Conservation (phyloP, 2,113 vertebrate genomes). For the Nanger granti region DNA sequence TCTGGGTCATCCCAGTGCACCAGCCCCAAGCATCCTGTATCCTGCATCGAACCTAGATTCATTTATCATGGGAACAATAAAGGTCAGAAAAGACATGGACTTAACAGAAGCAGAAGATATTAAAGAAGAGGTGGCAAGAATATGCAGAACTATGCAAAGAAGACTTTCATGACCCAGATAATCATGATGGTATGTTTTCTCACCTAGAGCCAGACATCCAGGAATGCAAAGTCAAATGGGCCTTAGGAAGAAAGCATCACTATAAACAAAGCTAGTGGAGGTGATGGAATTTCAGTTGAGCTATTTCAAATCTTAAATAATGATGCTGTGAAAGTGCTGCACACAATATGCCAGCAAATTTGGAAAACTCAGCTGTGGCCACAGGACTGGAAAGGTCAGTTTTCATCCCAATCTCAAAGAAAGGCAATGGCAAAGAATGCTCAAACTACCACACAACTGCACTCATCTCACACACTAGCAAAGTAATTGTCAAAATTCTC, state of each 20-base stretch:
- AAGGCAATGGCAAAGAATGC: neutral
- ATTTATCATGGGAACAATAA: neutral
- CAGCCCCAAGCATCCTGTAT: no score
- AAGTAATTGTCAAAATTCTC: neutral
- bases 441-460: neutral
- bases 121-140: neutral
- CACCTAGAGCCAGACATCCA: neutral
- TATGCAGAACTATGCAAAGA: neutral
- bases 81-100: neutral
- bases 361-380: neutral
- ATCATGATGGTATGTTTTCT: neutral
- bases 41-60: no score
- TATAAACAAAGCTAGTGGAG: neutral
- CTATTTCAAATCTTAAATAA: neutral
- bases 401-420: neutral
- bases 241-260: neutral
- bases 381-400: neutral
- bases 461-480: neutral
- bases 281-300: neutral
- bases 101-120: neutral
- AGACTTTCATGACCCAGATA: neutral
- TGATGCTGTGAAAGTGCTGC: neutral
- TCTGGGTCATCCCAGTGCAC: no score
- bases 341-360: neutral
- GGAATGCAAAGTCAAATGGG: neutral